Percentiles rank a stretch among this genome's conserved stretches.
phyloP scores from a whole-genome alignment of 2,888 invertebrate genomes.

The Campoletis raptor region DNA sequence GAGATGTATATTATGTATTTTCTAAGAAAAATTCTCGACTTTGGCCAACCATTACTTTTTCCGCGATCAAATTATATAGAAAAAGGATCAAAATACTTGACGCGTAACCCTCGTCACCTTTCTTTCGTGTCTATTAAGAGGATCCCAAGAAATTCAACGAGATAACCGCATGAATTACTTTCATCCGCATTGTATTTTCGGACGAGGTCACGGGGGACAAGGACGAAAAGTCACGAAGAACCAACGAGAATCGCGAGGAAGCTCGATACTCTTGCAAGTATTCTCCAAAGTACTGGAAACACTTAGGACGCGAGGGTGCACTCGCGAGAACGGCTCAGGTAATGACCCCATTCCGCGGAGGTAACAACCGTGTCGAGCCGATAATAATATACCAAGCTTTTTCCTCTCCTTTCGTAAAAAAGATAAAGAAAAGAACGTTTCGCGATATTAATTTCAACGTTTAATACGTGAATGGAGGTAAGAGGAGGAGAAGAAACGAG shows the following conservation, averaged over 20 bases:
- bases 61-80: too few species aligned
- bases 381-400: neutral
- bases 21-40: slow-evolving; percentile 20
- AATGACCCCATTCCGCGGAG: too few species aligned
- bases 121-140: neutral
- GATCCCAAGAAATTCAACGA: neutral
- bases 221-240: neutral
- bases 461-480: neutral
- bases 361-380: neutral
- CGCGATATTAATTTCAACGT: too few species aligned
- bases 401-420: neutral
- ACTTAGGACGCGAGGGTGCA: too few species aligned
- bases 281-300: too few species aligned
- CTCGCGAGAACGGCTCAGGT: too few species aligned
- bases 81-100: too few species aligned
- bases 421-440: neutral
- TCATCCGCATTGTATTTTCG: neutral
- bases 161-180: neutral
- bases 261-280: neutral
- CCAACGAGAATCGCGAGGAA: too few species aligned
- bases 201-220: neutral
- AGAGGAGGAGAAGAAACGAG: neutral
- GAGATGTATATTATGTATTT: neutral
- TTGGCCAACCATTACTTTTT: neutral
- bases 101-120: too few species aligned